Base-by-base conservation (phyloP, 2,888 invertebrate species). In the Coelopa pilipes region DNA sequence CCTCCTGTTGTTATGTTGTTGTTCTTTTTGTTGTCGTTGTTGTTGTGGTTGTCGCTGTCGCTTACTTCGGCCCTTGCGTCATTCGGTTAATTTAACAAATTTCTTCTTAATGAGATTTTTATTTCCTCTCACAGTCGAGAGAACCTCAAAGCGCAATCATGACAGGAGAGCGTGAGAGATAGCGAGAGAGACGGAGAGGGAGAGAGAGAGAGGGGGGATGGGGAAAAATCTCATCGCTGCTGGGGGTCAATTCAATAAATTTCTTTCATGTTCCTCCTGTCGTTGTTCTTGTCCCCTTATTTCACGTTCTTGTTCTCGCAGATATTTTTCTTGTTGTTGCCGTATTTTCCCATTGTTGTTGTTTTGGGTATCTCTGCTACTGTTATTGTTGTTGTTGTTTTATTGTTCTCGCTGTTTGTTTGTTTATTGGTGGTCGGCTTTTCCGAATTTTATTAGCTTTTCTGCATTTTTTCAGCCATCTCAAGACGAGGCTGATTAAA, bases 81-180 rank as follows among this genome's bases (percentile, higher is more conserved):
- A 62, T 70, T 53, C 53, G 17, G 45, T 53, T 50, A 62, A 69
- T 59, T 69, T 19, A 59, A 46, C 17, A 57, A 59, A 46, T 57
- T 57, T 21, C n/a, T 69, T 69, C 46, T 59, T 59, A 50, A 45
- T 47, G 49, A 46, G 59, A 34, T 70, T 70, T 70, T 62, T 63
- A 62, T 70, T 62, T 62, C 70, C 34, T n/a, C 47, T 50, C 3
- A 62, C 21, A 13, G 19, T 10, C 5, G 24, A 34, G 15, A 60
- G 24, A 13, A 19, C n/a, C 15, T 17, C 65, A n/a, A 46, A 17
- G 9, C 11, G 17, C 19, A 13, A 10, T 46, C 4, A 53, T 15
- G 15, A n/a, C 3, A 53, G 53, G 53, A 53, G n/a, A 53, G 11
- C 19, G 47, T 2, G 19, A 9, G 45, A n/a, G 49, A 34, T 34